These are phyloP conservation scores for Folsomia candida DNA, from an alignment of 2,888 invertebrate species.

Conservation along the genomic window DNA sequence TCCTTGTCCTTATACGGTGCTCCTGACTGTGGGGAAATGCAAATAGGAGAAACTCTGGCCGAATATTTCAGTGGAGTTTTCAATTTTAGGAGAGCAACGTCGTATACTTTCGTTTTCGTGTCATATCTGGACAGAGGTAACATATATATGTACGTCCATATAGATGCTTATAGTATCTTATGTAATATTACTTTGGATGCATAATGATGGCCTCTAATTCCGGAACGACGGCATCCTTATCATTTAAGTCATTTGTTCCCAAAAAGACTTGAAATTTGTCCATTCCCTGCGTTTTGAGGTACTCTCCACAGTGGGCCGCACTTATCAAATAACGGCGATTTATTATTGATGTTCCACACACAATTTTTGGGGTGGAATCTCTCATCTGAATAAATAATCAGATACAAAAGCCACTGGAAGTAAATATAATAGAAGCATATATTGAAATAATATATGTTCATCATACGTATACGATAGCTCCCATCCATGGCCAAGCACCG, in stretches of 20 bases:
- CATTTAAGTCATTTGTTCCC: constrained; percentile 41
- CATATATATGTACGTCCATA: constrained; percentile 6
- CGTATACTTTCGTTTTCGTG: constrained; percentile 16
- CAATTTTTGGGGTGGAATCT: constrained; percentile 20
- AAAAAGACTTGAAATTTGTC: constrained; percentile 33
- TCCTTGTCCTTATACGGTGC: constrained; percentile 20
- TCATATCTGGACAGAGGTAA: constrained; percentile 9
- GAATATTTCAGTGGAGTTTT: constrained; percentile 22
- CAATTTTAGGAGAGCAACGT: constrained; percentile 26
- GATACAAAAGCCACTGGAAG: neutral
- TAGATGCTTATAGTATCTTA: neutral
- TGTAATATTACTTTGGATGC: constrained; percentile 25
- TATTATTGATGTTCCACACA: constrained; percentile 41
- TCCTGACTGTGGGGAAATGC: constrained; percentile 27
- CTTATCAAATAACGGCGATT: constrained; percentile 36
- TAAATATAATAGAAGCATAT: neutral
- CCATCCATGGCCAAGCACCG: constrained; percentile 46
- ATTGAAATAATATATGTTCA: neutral
- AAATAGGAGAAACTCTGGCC: constrained; percentile 26
- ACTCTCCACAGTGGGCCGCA: constrained; percentile 41
- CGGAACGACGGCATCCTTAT: constrained; percentile 21
- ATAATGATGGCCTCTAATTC: constrained; percentile 16
- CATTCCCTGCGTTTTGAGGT: constrained; percentile 23
- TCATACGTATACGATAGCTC: constrained; percentile 32
- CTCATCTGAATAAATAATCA: constrained; percentile 1